Evolutionary conservation across 2,113 vertebrate species (phyloP).

Genomic region (Tragulus kanchil): DNA sequence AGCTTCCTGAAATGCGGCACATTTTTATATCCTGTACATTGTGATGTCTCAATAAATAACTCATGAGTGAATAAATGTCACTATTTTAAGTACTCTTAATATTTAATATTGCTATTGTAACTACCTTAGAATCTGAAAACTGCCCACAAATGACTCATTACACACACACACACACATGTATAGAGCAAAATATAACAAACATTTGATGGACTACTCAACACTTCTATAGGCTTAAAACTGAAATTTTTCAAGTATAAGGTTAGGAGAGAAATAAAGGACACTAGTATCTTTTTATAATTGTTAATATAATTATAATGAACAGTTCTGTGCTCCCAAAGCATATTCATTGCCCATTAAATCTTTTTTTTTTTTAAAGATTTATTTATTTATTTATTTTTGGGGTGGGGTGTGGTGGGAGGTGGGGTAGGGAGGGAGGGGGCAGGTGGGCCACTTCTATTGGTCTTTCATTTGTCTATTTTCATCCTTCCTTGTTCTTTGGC

Average conservation of each 20-base stretch:
- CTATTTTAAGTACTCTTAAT: background rate
- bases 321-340: background rate
- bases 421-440: background rate
- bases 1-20: background rate
- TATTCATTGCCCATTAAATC: background rate
- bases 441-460: too few species aligned
- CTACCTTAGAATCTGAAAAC: background rate
- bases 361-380: background rate
- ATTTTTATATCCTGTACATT: background rate
- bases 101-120: background rate
- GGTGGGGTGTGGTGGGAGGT: too few species aligned
- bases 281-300: background rate
- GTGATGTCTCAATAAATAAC: conserved; percentile 5
- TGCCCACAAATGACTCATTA: conserved; percentile 6
- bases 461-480: too few species aligned
- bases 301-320: background rate
- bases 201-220: background rate
- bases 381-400: too few species aligned
- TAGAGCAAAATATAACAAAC: background rate
- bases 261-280: background rate
- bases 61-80: background rate
- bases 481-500: too few species aligned
- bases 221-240: background rate
- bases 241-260: background rate
- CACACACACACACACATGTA: background rate